Evolutionary conservation across 1,140 invertebrate species (phyloP), one percentile per base, ranked within the genome.

Genomic region (Drosophila sp.): DNA sequence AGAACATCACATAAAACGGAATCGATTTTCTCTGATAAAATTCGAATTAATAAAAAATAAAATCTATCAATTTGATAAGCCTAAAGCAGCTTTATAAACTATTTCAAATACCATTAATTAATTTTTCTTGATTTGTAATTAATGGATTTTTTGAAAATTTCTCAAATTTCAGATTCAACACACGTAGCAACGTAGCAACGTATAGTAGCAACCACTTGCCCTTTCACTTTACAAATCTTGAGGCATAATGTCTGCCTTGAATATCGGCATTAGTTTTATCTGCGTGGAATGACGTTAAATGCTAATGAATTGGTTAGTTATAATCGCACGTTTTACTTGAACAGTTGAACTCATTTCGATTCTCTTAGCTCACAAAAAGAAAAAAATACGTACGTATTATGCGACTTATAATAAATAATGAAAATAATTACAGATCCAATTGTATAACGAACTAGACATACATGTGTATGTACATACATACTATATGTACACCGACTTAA

Each of bases 391-490:
- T 21, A 21, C 21, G 65, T 45, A 58, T 65, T 58, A 82, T 74
- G 66, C 56, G 75, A 66, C 62, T 61, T 46, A 63, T 74, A 69
- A 74, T 63, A 70, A 79, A 76, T 76, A 82, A 83, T 83, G 59
- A 67, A 77, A 74, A 81, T 77, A 76, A 82, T 82, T 75, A 73
- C 64, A 45, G 69, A 38, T n/a, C 48, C 65, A 82, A 79, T 72
- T 64, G 66, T 76, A 78, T 78, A 75, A 61, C 76, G 56, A 65
- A 65, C 27, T 27, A 45, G 46, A 73, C 27, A 61, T 56, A 18
- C 13, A 45, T n/a, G n/a, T n/a, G n/a, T n/a, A n/a, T n/a, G n/a
- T n/a, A n/a, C n/a, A n/a, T n/a, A n/a, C n/a, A n/a, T n/a, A n/a
- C n/a, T 21, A 4, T 21, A 21, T 4, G 21, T 21, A 21, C 4